These are phyloP conservation scores for Coendou prehensilis DNA, from an alignment of 2,797 vertebrate genomes.

Conservation along the genomic window DNA sequence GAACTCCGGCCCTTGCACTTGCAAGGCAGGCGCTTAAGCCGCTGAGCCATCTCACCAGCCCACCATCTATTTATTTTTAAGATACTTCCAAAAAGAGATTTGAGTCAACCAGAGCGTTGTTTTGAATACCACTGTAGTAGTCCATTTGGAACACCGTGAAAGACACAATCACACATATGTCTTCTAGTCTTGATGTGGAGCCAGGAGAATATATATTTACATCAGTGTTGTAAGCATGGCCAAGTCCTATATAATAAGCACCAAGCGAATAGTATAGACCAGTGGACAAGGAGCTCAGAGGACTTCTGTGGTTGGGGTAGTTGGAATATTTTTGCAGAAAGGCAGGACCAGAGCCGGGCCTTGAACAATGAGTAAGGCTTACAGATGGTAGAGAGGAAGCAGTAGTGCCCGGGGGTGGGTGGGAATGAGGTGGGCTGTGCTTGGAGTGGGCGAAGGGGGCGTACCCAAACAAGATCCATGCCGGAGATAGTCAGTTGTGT, in stretches of 20 bases:
- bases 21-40: too few relatives aligned
- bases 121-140: neutral
- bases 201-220: neutral
- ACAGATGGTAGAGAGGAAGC: neutral
- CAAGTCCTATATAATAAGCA: neutral
- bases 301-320: neutral
- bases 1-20: too few relatives aligned
- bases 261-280: neutral
- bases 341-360: neutral
- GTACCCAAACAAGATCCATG: neutral
- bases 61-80: conserved; percentile 42
- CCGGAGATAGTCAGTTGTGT: neutral
- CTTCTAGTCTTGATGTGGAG: neutral
- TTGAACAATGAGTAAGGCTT: neutral
- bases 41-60: too few relatives aligned
- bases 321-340: neutral
- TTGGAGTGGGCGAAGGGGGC: neutral
- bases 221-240: neutral
- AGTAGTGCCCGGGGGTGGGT: neutral
- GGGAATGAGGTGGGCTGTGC: neutral
- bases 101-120: neutral
- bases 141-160: neutral
- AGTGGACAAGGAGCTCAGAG: neutral
- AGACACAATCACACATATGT: neutral
- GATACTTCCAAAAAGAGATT: conserved; percentile 30